phyloP scores from a whole-genome alignment of 30 jellyfish, hydroid and myxozoan species.

The Hydra vulgaris region DNA sequence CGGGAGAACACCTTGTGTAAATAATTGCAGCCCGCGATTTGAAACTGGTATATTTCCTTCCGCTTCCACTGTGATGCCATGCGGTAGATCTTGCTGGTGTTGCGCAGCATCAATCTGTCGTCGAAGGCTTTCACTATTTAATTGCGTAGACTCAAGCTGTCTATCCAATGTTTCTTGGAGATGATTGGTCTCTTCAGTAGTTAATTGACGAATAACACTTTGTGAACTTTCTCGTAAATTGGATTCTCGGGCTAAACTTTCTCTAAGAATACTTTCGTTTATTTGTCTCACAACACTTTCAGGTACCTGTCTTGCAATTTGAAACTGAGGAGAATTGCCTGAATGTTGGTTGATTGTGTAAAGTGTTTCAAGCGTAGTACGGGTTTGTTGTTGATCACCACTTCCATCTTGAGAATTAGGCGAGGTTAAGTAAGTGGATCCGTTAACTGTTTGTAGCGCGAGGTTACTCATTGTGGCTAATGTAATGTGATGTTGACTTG shows the following conservation, averaged over 20 bases:
- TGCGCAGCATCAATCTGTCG: constrained; percentile 18
- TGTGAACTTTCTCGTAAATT: not conserved
- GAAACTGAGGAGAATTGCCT: constrained; percentile 27
- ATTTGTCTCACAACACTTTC: constrained; percentile 23
- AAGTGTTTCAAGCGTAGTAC: constrained; percentile 18
- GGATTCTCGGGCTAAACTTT: constrained; percentile 12
- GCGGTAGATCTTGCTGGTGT: constrained; percentile 3
- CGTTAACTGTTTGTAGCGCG: constrained; percentile 2
- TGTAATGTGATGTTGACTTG: constrained; percentile 24
- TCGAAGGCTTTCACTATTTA: constrained; percentile 1
- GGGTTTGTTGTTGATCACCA: constrained; percentile 25
- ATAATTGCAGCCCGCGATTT: constrained; percentile 46
- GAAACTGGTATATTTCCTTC: constrained; percentile 26
- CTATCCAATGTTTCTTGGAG: not conserved
- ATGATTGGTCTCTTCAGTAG: not conserved
- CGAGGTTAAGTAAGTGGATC: constrained; percentile 10
- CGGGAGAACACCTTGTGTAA: constrained; percentile 75
- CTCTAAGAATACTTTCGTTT: constrained; percentile 17
- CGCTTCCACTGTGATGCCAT: constrained; percentile 16
- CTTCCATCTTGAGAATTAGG: constrained; percentile 19
- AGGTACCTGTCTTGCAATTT: constrained; percentile 17
- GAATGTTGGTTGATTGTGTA: constrained; percentile 18
- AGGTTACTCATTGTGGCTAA: constrained; percentile 17
- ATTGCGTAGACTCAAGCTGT: constrained; percentile 14
- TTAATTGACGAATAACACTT: not conserved